Conservation (phyloP, 92 coral and sea anemone genomes). For the Zoanthus sociatus region DNA sequence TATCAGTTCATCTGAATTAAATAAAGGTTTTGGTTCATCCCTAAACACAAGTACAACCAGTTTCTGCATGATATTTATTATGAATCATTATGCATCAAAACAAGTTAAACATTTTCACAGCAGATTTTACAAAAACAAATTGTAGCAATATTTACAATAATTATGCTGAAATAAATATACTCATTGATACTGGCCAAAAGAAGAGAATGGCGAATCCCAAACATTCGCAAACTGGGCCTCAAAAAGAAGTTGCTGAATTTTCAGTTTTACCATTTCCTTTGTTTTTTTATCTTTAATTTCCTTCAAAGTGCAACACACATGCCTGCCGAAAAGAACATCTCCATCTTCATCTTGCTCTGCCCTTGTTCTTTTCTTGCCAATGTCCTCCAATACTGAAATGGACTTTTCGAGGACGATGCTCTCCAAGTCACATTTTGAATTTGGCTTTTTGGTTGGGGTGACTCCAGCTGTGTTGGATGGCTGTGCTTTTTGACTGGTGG, state of each 20-base stretch:
- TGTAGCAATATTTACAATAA: neutral
- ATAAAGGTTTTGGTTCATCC: slow-evolving; percentile 2
- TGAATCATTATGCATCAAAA: neutral
- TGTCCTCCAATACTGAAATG: slow-evolving; percentile 50
- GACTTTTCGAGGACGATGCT: slow-evolving; percentile 55
- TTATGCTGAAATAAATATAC: neutral
- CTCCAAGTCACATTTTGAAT: slow-evolving; percentile 33
- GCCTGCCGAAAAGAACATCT: slow-evolving; percentile 68
- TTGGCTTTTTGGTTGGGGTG: slow-evolving; percentile 10
- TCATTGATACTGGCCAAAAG: slow-evolving; percentile 25
- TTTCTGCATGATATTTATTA: neutral
- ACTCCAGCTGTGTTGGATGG: neutral
- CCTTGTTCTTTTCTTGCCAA: slow-evolving; percentile 40
- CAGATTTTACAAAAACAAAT: neutral
- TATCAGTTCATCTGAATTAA: neutral
- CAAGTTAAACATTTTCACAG: neutral
- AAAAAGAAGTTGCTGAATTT: slow-evolving; percentile 67
- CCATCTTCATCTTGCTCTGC: slow-evolving; percentile 46
- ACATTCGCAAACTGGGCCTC: slow-evolving; percentile 66
- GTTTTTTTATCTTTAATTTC: slow-evolving; percentile 55
- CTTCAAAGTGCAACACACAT: slow-evolving; percentile 70
- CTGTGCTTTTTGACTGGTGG: neutral
- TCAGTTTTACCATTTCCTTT: slow-evolving; percentile 66
- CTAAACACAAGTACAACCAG: neutral
- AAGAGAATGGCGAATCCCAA: slow-evolving; percentile 42